A percentile compares a stretch with the other conserved stretches of the same genome.
Evolutionary conservation across 2,113 vertebrate genomes (phyloP).

Genomic region (Blennius ocellaris): DNA sequence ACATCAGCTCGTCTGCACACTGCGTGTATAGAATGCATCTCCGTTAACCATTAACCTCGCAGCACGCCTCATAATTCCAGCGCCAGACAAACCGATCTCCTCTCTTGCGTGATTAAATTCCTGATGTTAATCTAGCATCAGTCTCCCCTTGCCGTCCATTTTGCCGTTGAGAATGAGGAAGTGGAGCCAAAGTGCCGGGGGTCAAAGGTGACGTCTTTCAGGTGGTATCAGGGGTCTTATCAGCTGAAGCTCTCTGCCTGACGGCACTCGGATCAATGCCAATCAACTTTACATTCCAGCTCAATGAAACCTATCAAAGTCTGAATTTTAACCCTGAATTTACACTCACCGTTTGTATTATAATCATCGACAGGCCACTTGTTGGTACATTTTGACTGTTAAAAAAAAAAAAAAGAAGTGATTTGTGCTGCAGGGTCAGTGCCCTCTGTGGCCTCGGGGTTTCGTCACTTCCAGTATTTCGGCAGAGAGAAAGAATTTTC

Average conservation of each 20-base stretch:
- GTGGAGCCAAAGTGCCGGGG: slow-evolving; percentile 52
- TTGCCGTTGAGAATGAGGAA: slow-evolving; percentile 55
- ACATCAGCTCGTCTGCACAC: too few species aligned
- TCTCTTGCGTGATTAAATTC: background rate
- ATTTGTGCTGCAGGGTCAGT: background rate
- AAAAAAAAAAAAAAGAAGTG: too few species aligned
- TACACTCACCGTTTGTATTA: too few species aligned
- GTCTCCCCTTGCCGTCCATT: background rate
- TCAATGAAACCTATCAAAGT: background rate
- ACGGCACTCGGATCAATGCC: slow-evolving; percentile 42
- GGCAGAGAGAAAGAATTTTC: slow-evolving; percentile 37
- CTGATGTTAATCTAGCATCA: slow-evolving; percentile 13
- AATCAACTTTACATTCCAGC: slow-evolving; percentile 58
- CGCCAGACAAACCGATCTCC: background rate
- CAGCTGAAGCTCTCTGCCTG: slow-evolving; percentile 43
- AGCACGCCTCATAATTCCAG: slow-evolving; percentile 1
- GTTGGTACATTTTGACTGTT: too few species aligned
- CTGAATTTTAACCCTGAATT: too few species aligned
- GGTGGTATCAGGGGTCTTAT: slow-evolving; percentile 69
- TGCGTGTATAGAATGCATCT: too few species aligned
- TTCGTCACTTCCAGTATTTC: slow-evolving; percentile 44
- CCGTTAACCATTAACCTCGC: background rate
- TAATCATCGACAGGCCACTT: too few species aligned
- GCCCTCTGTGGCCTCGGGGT: slow-evolving; percentile 26
- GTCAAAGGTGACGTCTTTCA: slow-evolving; percentile 68